Base-by-base conservation (phyloP, 2,113 vertebrate species). In the Sinocyclocheilus anophthalmus region DNA sequence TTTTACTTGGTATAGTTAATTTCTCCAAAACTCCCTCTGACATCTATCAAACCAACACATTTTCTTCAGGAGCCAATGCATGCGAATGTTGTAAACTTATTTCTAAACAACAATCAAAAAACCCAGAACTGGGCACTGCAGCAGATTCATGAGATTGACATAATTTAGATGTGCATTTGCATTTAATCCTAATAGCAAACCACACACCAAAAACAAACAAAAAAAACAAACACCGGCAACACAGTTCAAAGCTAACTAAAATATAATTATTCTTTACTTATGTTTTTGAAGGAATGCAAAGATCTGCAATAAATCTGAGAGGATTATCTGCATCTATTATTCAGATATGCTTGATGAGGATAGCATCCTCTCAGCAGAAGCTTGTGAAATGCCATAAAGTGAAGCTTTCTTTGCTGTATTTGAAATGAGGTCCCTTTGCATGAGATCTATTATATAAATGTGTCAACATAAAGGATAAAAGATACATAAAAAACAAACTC, bases 401-500 rank as follows among this genome's bases (percentile, higher is more conserved):
- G 30, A 22, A 48, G 33, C 8, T 72, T 57, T 24, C 45, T 37
- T 67, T 67, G 18, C 9, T 9, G 45, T 13, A 37, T 77, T 67
- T 72, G 39, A 70, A 73, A 55, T 42, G 39, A 30, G 70, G 70
- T 87, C 57, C 57, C 77, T 85, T 69, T 76, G 33, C 20, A 8
- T 48, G 22, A 80, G 11, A 80, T 24, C 42, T 65, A 3, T 7
- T 37, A 18, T 61, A 24, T 13, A 42, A n/a, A 42, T 48, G 59
- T 72, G 42, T 55, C 9, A 72, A 75, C 57, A 10, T 57, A 55
- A 70, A 84, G 22, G 39, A 70, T 59, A 76, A 45, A 81, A 45
- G 24, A 26, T 67, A 57, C 20, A 79, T 70, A 69, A 72, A 77
- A 73, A 33, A 82, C 39, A 88, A 70, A 83, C 45, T 42, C 13